phyloP scores from a whole-genome alignment of 2,113 vertebrate genomes.

The Mirounga angustirostris region DNA sequence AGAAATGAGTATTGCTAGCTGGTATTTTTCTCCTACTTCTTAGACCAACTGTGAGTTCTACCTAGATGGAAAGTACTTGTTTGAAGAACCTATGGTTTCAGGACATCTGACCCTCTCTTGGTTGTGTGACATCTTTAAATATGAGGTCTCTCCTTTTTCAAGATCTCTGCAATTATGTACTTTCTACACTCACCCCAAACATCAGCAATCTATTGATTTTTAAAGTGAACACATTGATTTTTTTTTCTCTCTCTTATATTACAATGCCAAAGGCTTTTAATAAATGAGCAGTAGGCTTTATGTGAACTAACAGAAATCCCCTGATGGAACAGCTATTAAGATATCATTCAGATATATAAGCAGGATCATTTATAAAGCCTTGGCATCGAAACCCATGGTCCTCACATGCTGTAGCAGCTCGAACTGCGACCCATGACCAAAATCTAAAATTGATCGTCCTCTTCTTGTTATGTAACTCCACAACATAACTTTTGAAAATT shows the following conservation, averaged over 20 bases:
- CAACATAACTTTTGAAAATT: neutral
- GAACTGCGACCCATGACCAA: rapidly evolving
- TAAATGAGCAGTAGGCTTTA: conserved; percentile 49
- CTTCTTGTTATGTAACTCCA: neutral
- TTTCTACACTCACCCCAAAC: neutral
- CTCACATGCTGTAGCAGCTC: conserved; percentile 1
- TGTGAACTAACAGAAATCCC: conserved; percentile 19
- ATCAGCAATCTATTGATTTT: conserved; percentile 36
- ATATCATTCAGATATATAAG: neutral
- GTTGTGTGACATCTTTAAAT: neutral
- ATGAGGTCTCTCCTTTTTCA: neutral
- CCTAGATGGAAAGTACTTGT: neutral
- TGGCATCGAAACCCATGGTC: neutral
- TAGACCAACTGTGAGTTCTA: neutral
- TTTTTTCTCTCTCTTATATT: neutral
- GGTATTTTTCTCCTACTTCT: neutral
- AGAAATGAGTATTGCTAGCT: neutral
- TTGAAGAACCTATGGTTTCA: neutral
- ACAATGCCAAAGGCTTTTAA: conserved; percentile 57
- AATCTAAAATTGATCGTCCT: neutral
- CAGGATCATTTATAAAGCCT: neutral
- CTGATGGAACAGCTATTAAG: conserved; percentile 3
- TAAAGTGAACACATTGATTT: conserved; percentile 60
- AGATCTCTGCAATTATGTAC: conserved; percentile 29
- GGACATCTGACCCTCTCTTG: neutral